Percentiles rank a stretch among this genome's conserved stretches.
Conservation (phyloP, 2,888 invertebrate species). For the Nephrocerus scutellatus region DNA sequence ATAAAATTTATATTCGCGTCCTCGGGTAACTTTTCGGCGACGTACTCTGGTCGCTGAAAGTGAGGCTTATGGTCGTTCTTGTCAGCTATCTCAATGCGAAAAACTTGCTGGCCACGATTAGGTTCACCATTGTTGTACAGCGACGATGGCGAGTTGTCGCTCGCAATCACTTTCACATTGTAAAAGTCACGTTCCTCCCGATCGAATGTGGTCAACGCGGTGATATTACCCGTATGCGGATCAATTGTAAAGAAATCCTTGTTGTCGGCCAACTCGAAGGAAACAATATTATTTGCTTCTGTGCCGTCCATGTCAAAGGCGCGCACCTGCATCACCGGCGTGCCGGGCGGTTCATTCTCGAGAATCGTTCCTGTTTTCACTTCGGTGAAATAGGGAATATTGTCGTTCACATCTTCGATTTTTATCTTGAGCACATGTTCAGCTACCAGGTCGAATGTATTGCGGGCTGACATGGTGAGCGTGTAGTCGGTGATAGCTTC, state of each 20-base stretch:
- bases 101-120: constrained; percentile 72
- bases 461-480: constrained; percentile 74
- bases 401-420: constrained; percentile 84
- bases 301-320: constrained; percentile 85
- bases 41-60: constrained; percentile 70
- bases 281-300: constrained; percentile 71
- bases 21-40: constrained; percentile 70
- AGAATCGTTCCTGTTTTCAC: constrained; percentile 72
- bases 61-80: constrained; percentile 92
- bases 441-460: constrained; percentile 70
- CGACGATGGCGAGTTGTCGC: constrained; percentile 83
- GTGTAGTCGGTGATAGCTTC: constrained; percentile 79
- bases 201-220: constrained; percentile 74
- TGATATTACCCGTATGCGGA: constrained; percentile 78
- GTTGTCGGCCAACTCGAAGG: constrained; percentile 64
- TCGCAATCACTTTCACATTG: constrained; percentile 83
- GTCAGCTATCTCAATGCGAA: constrained; percentile 87
- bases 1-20: constrained; percentile 75
- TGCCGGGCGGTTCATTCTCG: constrained; percentile 77
- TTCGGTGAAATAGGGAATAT: constrained; percentile 79
- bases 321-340: constrained; percentile 75
- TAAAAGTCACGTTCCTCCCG: constrained; percentile 78
- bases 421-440: constrained; percentile 72
- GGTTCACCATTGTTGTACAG: constrained; percentile 58
- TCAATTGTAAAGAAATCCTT: constrained; percentile 77